These are phyloP conservation scores for Saguinus imperator DNA, from an alignment of 2,113 vertebrate species.

Conservation along the genomic window DNA sequence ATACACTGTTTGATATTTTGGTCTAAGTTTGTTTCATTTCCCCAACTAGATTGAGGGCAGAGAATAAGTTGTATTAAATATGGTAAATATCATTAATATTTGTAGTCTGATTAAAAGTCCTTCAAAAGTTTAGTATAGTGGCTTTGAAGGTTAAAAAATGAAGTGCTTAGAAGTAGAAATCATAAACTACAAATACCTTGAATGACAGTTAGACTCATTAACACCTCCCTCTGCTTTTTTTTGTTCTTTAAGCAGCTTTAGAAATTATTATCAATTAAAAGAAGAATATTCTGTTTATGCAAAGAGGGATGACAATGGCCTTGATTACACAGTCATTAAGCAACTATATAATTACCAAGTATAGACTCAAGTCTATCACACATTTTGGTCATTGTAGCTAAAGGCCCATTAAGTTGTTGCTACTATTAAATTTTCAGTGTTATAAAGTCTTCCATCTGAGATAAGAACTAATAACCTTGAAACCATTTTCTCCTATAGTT, in stretches of 20 bases:
- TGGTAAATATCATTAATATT: neutral
- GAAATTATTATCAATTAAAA: conserved; percentile 53
- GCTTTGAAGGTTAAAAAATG: conserved; percentile 4
- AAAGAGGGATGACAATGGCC: neutral
- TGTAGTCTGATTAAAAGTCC: neutral
- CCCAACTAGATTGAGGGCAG: neutral
- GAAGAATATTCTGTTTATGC: conserved; percentile 58
- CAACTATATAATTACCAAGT: conserved; percentile 49
- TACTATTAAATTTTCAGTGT: conserved; percentile 16
- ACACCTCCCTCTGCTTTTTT: neutral
- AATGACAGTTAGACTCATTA: conserved; percentile 44
- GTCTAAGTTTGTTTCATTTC: neutral
- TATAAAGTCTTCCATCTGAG: conserved; percentile 24
- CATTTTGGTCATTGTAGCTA: conserved; percentile 33
- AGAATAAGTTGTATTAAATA: neutral
- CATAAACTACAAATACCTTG: conserved; percentile 35
- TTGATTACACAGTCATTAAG: conserved; percentile 48
- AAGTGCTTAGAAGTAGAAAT: conserved; percentile 14
- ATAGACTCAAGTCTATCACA: neutral
- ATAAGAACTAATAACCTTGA: conserved; percentile 32
- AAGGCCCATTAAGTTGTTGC: conserved; percentile 1
- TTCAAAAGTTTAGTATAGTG: neutral
- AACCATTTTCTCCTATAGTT: conserved; percentile 20
- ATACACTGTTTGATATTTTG: conserved; percentile 4
- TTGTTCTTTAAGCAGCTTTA: conserved; percentile 49